Conservation (phyloP, 2,888 invertebrate genomes). For the Cheilosia variabilis region DNA sequence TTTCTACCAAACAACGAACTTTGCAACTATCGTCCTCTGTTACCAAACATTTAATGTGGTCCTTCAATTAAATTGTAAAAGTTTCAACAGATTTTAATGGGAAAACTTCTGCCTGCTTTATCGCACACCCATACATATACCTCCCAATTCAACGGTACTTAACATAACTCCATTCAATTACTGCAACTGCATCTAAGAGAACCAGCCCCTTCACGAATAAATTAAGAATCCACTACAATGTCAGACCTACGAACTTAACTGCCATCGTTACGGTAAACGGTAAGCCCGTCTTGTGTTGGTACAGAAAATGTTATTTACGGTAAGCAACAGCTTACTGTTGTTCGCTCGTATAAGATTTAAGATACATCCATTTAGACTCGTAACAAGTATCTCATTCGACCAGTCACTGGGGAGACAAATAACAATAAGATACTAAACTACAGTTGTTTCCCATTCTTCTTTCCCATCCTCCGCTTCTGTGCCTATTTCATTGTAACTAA, state of each 20-base stretch:
- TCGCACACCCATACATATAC: not conserved
- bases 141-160: slow-evolving; percentile 10
- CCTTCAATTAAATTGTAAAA: slow-evolving; percentile 6
- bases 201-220: not conserved
- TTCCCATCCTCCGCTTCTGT: not conserved
- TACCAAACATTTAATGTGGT: no score
- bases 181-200: not conserved
- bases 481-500: slow-evolving; percentile 23
- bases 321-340: slow-evolving; percentile 9
- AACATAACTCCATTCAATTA: slow-evolving; percentile 3
- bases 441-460: slow-evolving; percentile 40
- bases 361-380: not conserved
- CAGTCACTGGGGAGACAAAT: slow-evolving; percentile 8
- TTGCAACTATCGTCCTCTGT: no score
- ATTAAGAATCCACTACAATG: slow-evolving; percentile 1
- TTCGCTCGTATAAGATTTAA: not conserved
- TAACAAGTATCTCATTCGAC: slow-evolving; percentile 18
- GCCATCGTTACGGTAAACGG: not conserved
- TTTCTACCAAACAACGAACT: not conserved
- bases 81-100: slow-evolving; percentile 1
- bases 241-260: not conserved
- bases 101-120: not conserved
- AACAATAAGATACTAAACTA: slow-evolving; percentile 51
- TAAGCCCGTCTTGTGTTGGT: not conserved
- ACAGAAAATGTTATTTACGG: slow-evolving; percentile 3